Conservation (phyloP, 2,888 invertebrate species). For the Drosophila tripunctata region DNA sequence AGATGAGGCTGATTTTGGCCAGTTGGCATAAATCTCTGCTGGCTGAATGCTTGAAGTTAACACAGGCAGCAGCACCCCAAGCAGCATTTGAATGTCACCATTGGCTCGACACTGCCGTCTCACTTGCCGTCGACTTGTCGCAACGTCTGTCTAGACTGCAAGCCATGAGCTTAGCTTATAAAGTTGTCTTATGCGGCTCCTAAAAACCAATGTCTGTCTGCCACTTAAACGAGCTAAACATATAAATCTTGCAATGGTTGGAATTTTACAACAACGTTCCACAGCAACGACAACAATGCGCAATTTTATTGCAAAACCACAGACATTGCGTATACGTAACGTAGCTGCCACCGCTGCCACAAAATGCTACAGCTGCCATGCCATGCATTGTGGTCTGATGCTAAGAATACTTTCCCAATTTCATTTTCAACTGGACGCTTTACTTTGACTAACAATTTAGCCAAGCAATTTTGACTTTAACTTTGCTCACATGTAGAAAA, state of each 20-base stretch:
- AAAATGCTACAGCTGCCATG: constrained; percentile 59
- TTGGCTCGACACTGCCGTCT: constrained; percentile 18
- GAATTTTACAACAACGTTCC: constrained; percentile 54
- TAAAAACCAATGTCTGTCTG: constrained; percentile 77
- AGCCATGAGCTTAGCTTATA: constrained; percentile 58
- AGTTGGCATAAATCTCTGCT: constrained; percentile 64
- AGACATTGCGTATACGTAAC: constrained; percentile 75
- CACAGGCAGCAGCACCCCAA: constrained; percentile 25
- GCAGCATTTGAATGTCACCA: constrained; percentile 72
- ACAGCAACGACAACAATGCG: constrained; percentile 63
- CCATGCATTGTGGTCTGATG: constrained; percentile 58
- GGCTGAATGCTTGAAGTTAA: constrained; percentile 30
- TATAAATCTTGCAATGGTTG: constrained; percentile 76
- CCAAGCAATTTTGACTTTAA: constrained; percentile 56
- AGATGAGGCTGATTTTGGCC: constrained; percentile 20
- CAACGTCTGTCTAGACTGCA: constrained; percentile 60
- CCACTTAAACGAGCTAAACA: constrained; percentile 74
- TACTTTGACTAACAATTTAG: constrained; percentile 57
- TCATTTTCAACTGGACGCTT: constrained; percentile 21
- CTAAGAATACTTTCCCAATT: constrained; percentile 30
- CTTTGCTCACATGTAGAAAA: constrained; percentile 40
- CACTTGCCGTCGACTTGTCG: constrained; percentile 3
- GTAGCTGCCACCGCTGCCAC: constrained; percentile 49
- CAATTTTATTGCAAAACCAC: constrained; percentile 75
- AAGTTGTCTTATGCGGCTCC: constrained; percentile 64